Conservation (phyloP, 2,888 invertebrate genomes). For the Leistus spinibarbis region DNA sequence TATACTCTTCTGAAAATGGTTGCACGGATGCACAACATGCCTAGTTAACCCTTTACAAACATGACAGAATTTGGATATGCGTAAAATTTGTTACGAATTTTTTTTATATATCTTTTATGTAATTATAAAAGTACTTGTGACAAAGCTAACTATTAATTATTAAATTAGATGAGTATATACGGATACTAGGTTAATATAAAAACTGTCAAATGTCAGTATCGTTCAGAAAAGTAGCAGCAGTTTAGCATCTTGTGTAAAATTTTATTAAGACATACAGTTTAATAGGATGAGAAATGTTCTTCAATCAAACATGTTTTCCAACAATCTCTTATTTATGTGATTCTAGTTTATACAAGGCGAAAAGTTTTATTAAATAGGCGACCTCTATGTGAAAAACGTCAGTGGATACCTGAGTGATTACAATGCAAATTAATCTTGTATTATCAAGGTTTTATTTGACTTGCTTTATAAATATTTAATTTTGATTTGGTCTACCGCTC, state of each 20-base stretch:
- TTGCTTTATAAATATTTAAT: conserved; percentile 19
- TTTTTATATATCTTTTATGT: background rate
- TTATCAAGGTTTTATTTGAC: background rate
- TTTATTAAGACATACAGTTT: no score
- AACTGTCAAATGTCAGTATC: no score
- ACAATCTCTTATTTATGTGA: no score
- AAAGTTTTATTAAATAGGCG: background rate
- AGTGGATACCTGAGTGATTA: background rate
- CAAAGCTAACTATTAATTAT: no score
- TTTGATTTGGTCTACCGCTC: conserved; percentile 7
- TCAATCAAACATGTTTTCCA: no score
- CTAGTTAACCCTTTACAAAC: background rate
- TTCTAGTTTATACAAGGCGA: background rate
- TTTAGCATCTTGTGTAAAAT: no score
- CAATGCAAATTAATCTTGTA: background rate
- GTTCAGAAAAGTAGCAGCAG: no score
- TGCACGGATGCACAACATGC: background rate
- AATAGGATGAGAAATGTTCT: no score
- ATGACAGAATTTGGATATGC: no score
- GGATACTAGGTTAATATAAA: no score
- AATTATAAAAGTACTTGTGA: no score
- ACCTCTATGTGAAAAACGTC: background rate
- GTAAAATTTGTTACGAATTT: background rate
- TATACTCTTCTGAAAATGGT: background rate
- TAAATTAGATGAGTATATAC: no score